Evolutionary conservation across 2,888 invertebrate genomes (phyloP), one percentile per base, ranked within the genome.

Genomic region (Pyrochroa serraticornis): DNA sequence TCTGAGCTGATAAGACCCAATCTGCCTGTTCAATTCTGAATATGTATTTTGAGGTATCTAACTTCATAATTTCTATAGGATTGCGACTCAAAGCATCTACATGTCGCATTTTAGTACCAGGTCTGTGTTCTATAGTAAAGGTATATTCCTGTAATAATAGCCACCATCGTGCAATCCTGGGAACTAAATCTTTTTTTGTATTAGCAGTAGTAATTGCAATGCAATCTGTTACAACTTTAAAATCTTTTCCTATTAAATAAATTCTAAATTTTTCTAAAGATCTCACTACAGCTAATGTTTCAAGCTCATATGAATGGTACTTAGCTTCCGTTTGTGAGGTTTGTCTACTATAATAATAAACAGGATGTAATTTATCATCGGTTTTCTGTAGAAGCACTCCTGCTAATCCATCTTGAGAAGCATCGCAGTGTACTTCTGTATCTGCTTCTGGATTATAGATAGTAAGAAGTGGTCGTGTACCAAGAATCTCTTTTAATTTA

Each of bases 221-320:
- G 34, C 57, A 57, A 34, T 57, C 57, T 7, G 52, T 57, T n/a
- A 58, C 41, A 31, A 58, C 36, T 5, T n/a, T 8, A 32, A 58
- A 48, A 9, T 48, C 1, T 2, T 14, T 13, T 3, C 69, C 69
- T 7, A 68, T 54, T 0, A 73, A 34, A 44, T 72, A 74, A 6
- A 61, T 58, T 13, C 69, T 59, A 52, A 74, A 71, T 43, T 71
- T 52, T 14, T 57, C 22, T 1, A 73, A 30, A 0, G 66, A 67
- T 32, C 61, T 69, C 0, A 75, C 64, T 0, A 75, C 64, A 0
- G 75, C 77, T 49, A 76, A 58, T 6, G 67, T 64, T 51, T 77
- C 72, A 6, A 67, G 43, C 33, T 76, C 73, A 9, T 69, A 65
- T 3, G 67, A 65, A 12, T 69, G 66, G 42, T 73, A 76, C 5